phyloP scores from a whole-genome alignment of 2,797 vertebrate species.

The Sebastes nivosus region DNA sequence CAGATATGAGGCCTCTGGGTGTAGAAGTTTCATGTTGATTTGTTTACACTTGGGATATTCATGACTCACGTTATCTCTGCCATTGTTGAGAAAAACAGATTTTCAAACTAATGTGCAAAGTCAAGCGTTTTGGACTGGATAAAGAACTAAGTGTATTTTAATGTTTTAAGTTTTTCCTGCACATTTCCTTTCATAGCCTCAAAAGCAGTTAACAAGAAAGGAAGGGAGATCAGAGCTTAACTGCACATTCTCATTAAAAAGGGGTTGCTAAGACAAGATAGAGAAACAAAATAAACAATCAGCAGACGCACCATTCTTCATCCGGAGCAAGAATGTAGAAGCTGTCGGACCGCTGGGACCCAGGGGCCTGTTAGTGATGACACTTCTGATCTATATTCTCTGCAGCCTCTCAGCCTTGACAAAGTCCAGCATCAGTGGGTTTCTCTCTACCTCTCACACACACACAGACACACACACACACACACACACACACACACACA shows the following conservation, averaged over 20 bases:
- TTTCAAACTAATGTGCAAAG: conserved; percentile 18
- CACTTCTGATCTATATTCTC: conserved; percentile 77
- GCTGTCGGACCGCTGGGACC: conserved; percentile 55
- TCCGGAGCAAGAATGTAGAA: conserved; percentile 72
- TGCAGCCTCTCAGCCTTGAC: conserved; percentile 66
- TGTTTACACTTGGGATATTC: conserved; percentile 49
- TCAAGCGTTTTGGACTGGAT: conserved; percentile 1
- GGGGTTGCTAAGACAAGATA: conserved; percentile 75
- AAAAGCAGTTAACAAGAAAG: conserved; percentile 61
- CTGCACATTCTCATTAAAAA: conserved; percentile 74
- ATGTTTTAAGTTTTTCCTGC: not conserved
- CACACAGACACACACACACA: conserved; percentile 31
- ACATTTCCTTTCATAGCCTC: conserved; percentile 40
- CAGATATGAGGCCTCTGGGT: conserved; percentile 28
- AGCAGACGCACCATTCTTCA: conserved; percentile 67
- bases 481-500: conserved; percentile 9
- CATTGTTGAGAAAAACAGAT: conserved; percentile 27
- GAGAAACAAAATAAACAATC: conserved; percentile 82
- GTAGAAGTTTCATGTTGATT: conserved; percentile 45
- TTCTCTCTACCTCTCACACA: conserved; percentile 33
- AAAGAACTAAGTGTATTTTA: conserved; percentile 3
- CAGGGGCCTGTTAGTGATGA: conserved; percentile 70
- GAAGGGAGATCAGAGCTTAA: conserved; percentile 54
- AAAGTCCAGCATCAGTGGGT: conserved; percentile 71
- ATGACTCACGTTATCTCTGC: conserved; percentile 50